Percentiles rank a stretch among this genome's conserved stretches.
phyloP scores from a whole-genome alignment of 2,888 invertebrate genomes.

The Sphinx pinastri region DNA sequence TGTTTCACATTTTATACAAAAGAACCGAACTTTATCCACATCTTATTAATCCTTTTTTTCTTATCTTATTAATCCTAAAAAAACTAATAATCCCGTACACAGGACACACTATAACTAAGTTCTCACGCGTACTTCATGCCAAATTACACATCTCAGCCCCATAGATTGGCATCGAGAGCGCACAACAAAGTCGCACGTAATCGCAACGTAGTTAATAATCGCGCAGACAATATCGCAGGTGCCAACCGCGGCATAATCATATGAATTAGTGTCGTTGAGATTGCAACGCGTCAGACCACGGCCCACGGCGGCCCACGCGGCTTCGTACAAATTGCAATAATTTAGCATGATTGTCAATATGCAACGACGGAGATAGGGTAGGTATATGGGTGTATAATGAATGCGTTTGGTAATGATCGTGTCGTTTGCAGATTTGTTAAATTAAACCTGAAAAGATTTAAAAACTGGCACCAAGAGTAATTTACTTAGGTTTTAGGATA shows the following conservation, averaged over 20 bases:
- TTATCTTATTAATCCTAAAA: no score
- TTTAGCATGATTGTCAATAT: conserved; percentile 51
- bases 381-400: background rate
- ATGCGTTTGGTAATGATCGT: background rate
- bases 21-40: no score
- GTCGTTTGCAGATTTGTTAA: background rate
- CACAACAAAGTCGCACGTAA: background rate
- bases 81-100: background rate
- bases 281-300: conserved; percentile 44
- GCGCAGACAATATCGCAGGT: conserved; percentile 18
- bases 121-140: background rate
- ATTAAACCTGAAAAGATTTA: background rate
- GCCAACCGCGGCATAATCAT: conserved; percentile 40
- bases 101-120: background rate
- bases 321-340: conserved; percentile 54
- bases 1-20: no score
- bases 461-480: background rate
- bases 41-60: no score
- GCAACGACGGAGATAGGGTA: conserved; percentile 26
- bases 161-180: background rate
- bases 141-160: background rate
- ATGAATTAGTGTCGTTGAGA: conserved; percentile 47
- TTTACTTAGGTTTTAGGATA: no score
- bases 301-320: conserved; percentile 49
- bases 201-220: conserved; percentile 12